Conservation (phyloP, 2,113 vertebrate species). For the Tapirus terrestris region DNA sequence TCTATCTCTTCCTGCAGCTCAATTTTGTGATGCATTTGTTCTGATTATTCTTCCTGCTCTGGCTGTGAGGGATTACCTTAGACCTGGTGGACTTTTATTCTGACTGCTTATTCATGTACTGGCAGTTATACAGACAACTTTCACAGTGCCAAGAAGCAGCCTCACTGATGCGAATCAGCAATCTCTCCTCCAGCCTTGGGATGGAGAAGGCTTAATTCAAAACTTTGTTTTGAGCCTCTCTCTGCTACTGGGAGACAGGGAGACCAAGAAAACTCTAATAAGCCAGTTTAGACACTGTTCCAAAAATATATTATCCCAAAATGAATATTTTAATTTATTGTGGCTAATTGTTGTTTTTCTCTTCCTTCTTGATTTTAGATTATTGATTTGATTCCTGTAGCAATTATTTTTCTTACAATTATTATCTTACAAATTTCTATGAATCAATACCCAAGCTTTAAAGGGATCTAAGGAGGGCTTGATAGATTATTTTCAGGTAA, state of each 20-base stretch:
- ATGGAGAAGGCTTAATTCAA: not conserved
- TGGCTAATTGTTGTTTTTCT: not conserved
- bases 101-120: not conserved
- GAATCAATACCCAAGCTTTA: not conserved
- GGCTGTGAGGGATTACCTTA: not conserved
- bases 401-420: not conserved
- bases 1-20: not conserved
- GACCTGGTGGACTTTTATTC: not conserved
- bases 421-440: not conserved
- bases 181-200: not conserved
- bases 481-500: not conserved
- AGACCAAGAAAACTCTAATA: not conserved
- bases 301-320: not conserved
- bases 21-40: not conserved
- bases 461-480: not conserved
- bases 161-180: rapidly evolving
- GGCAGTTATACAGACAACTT: not conserved
- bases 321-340: not conserved
- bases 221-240: not conserved
- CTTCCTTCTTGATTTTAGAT: not conserved
- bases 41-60: not conserved
- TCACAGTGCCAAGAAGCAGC: not conserved
- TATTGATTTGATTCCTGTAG: not conserved
- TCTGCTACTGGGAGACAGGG: not conserved
- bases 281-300: not conserved